A percentile compares a stretch with the other conserved stretches of the same genome.
These are phyloP conservation scores for Apogon talboti DNA, from an alignment of 2,797 vertebrate genomes.

Conservation along the genomic window DNA sequence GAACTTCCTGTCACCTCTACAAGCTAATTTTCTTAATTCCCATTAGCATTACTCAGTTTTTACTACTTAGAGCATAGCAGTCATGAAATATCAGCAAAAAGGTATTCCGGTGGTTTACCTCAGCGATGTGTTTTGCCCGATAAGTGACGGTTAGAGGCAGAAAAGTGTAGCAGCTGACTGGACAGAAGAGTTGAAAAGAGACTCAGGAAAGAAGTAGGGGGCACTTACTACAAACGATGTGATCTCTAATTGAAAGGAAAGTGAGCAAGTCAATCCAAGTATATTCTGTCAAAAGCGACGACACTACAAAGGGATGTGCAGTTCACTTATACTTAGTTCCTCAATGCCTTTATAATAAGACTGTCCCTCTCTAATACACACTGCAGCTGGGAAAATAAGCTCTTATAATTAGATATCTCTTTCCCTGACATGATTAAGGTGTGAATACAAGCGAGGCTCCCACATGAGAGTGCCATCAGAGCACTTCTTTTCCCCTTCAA, in stretches of 20 bases:
- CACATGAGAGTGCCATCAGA: slow-evolving; percentile 51
- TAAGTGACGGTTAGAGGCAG: slow-evolving; percentile 36
- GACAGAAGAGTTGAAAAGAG: slow-evolving; percentile 41
- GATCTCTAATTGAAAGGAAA: slow-evolving; percentile 74
- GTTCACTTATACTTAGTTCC: slow-evolving; percentile 58
- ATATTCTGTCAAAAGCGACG: slow-evolving; percentile 57
- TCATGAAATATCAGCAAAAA: slow-evolving; percentile 66
- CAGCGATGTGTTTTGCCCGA: slow-evolving; percentile 36
- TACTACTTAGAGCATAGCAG: slow-evolving; percentile 64
- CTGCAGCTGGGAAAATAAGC: slow-evolving; percentile 62
- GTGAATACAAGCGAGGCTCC: slow-evolving; percentile 40
- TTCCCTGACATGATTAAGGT: slow-evolving; percentile 63
- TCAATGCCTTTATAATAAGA: slow-evolving; percentile 70
- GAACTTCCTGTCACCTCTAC: no score
- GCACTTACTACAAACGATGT: slow-evolving; percentile 39
- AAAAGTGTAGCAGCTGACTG: slow-evolving; percentile 8
- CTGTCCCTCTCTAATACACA: slow-evolving; percentile 57
- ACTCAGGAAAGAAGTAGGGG: slow-evolving; percentile 8
- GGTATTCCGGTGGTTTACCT: slow-evolving; percentile 63
- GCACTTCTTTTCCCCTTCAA: slow-evolving; percentile 48
- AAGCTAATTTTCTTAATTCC: no score
- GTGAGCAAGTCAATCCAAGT: slow-evolving; percentile 43
- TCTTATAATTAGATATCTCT: slow-evolving; percentile 72
- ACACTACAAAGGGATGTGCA: slow-evolving; percentile 46
- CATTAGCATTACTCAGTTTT: slow-evolving; percentile 49